Evolutionary conservation across 2,888 invertebrate species (phyloP), one percentile per base, ranked within the genome.

Genomic region (Drosophila ustulata): DNA sequence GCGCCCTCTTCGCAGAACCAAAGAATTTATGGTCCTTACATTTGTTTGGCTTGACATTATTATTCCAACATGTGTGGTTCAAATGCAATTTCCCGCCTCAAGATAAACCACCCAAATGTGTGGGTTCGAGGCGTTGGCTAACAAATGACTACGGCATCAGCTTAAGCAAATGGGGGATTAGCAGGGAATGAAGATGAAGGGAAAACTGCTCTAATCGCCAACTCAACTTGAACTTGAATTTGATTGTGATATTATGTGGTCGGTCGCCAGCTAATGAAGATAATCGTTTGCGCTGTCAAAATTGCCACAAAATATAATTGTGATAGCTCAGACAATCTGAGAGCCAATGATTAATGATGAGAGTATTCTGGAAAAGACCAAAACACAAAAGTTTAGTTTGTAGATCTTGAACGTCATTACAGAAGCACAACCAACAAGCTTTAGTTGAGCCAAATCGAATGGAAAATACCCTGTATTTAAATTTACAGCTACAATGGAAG

Each of bases 231-330:
- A 86, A 82, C 87, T 83, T 83, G 84, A 74, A 71, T 78, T 53
- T 62, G 58, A 66, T 80, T 82, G 58, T 26, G 39, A 61, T 61
- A 45, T 53, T 61, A 11, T 47, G 32, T 41, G 39, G 53, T 26
- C 50, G 63, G 63, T 57, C 53, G 50, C 37, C 57, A 52, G 51
- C 77, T 80, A 84, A 84, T 85, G 75, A 87, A 72, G 80, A 84
- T 88, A 84, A 88, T 89, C 78, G 84, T 61, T 69, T 45, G 58
- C 25, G 84, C 81, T 89, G 87, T 88, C 88, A 88, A 89, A 87
- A 87, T 71, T 75, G 82, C 86, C 72, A 61, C 67, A 73, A 82
- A 84, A 75, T 80, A 87, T 85, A 88, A 86, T 85, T 85, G 78
- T 73, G 68, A 62, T 66, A 65, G 66, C 83, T 65, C 57, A 67